Evolutionary conservation across 2,113 vertebrate species (phyloP), one percentile per base, ranked within the genome.

Genomic region (Chaetodon auriga): DNA sequence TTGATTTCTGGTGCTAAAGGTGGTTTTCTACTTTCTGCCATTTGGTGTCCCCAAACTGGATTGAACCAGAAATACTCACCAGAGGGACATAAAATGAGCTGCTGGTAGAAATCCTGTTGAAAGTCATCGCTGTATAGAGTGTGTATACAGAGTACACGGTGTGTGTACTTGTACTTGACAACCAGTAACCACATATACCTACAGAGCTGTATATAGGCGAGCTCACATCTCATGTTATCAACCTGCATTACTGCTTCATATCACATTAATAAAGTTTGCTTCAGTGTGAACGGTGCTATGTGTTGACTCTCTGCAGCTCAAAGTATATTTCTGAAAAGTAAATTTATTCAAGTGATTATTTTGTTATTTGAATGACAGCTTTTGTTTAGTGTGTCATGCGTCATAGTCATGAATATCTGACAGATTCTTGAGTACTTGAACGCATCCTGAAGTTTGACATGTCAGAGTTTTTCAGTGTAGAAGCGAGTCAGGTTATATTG

Each of bases 201-300:
- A 74, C 64, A 79, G 70, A 86, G 78, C 78, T 90, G 85, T 74
- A 48, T 45, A 76, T 48, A 73, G 25, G 13, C 51, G 0, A 70
- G 68, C 57, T 62, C 78, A n/a, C n/a, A 18, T 35, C 45, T 81
- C 45, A 57, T 72, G 38, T 60, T 55, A 62, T 70, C 38, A 49
- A 68, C 45, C 46, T 78, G 51, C 81, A 41, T 87, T 41, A 55
- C 62, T 76, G 74, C 73, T 77, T 81, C 48, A 36, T 82, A 78
- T 77, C 54, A 74, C 62, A 25, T 76, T 53, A 90, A 87, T 90
- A 90, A 90, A 89, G 65, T 80, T 84, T 84, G 80, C 80, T 85
- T 86, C 6, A 87, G 72, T 69, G 53, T 74, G 55, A 63, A 46
- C 18, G 23, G 10, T 57, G 25, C 16, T 16, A 41, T 55, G 53